phyloP scores from a whole-genome alignment of 2,797 vertebrate genomes.

The Pantherophis alleghaniensis region DNA sequence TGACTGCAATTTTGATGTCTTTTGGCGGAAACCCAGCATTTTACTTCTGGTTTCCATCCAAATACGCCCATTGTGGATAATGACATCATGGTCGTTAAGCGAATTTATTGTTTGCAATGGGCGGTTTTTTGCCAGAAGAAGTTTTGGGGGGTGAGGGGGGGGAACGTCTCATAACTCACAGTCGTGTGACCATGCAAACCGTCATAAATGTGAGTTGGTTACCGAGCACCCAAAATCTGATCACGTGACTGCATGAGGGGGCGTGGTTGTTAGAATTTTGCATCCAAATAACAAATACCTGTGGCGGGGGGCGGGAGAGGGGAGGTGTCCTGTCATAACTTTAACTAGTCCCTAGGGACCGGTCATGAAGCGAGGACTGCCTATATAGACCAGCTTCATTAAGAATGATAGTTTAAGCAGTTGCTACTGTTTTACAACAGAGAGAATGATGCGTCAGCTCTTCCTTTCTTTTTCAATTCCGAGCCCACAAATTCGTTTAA shows the following conservation, averaged over 20 bases:
- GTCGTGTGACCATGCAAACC: background rate
- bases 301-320: background rate
- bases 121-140: too few relatives aligned
- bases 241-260: background rate
- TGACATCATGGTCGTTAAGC: too few relatives aligned
- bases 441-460: background rate
- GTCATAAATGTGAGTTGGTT: background rate
- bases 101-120: too few relatives aligned
- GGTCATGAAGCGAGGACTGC: background rate
- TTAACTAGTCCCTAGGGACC: fast-evolving
- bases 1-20: too few relatives aligned
- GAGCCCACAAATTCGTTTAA: constrained; percentile 3
- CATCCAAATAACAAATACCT: background rate
- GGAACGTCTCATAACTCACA: too few relatives aligned
- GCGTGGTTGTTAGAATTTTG: background rate
- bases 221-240: background rate
- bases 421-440: constrained; percentile 11
- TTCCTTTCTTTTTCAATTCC: constrained; percentile 33
- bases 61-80: too few relatives aligned
- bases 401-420: background rate
- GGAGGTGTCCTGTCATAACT: background rate
- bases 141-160: too few relatives aligned
- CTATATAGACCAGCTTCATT: background rate
- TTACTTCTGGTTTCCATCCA: too few relatives aligned
- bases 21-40: too few relatives aligned